Evolutionary conservation across 2,113 vertebrate species (phyloP).

Genomic region (Suricata suricatta): DNA sequence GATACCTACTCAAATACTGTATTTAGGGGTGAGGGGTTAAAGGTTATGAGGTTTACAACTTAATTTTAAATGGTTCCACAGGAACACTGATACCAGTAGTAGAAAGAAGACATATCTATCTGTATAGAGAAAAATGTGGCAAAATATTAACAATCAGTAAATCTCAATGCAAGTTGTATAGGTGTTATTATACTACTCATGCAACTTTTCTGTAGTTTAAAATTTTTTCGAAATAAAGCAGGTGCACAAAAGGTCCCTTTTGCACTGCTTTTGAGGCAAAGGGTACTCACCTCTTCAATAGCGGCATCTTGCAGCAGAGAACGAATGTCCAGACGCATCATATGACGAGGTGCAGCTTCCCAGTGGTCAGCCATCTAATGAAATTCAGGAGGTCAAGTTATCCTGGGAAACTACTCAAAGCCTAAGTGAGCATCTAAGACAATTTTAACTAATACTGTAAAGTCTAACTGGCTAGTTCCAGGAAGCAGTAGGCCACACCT

Average conservation of each 20-base stretch:
- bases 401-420: conserved; percentile 15
- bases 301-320: conserved; percentile 98
- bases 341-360: conserved; percentile 96
- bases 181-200: background rate
- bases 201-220: background rate
- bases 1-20: background rate
- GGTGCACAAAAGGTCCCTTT: background rate
- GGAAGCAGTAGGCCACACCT: background rate
- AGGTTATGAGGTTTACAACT: conserved; percentile 11
- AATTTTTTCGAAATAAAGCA: background rate
- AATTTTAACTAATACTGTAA: conserved; percentile 8
- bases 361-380: conserved; percentile 95
- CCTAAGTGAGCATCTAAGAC: background rate
- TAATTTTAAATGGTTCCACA: conserved; percentile 16
- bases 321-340: conserved; percentile 97
- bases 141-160: conserved; percentile 6
- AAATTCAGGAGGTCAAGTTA: conserved; percentile 60
- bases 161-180: background rate
- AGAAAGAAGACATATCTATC: background rate
- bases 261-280: background rate
- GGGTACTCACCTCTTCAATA: conserved; percentile 93
- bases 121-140: conserved; percentile 33
- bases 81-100: background rate
- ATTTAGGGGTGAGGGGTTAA: background rate
- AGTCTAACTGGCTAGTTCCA: background rate